A percentile compares a stretch with the other conserved stretches of the same genome.
Conservation (phyloP, 2,797 vertebrate genomes). For the Potorous gilbertii region DNA sequence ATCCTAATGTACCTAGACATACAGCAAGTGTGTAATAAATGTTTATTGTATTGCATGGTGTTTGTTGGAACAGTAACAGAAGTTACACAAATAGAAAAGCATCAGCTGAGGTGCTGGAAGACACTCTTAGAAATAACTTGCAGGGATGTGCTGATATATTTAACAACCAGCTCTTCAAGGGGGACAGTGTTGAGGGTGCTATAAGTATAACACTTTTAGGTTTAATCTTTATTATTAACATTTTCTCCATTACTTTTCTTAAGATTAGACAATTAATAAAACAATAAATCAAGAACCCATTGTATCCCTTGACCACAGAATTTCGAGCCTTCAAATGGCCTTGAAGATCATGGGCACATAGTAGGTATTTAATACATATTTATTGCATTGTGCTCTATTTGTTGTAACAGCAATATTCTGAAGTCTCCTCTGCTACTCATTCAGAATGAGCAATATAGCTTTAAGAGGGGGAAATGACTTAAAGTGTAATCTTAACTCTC, state of each 20-base stretch:
- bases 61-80: slow-evolving; percentile 47
- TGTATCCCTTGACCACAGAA: background rate
- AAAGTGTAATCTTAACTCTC: slow-evolving; percentile 9
- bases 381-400: background rate
- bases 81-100: slow-evolving; percentile 45
- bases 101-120: slow-evolving; percentile 38
- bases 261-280: background rate
- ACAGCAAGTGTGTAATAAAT: background rate
- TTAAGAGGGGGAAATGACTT: slow-evolving; percentile 30
- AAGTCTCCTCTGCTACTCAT: background rate
- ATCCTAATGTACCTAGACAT: background rate
- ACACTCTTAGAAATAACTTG: slow-evolving; percentile 49
- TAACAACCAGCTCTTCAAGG: slow-evolving; percentile 53
- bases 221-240: background rate
- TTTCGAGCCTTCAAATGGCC: background rate
- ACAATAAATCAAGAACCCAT: background rate
- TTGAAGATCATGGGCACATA: background rate
- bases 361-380: background rate
- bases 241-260: background rate
- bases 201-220: background rate
- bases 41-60: background rate
- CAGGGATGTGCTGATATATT: slow-evolving; percentile 43
- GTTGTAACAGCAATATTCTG: background rate
- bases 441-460: slow-evolving; percentile 22
- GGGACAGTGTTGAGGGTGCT: background rate